Evolutionary conservation across 2,888 invertebrate genomes (phyloP).

Genomic region (Athalia cordata): DNA sequence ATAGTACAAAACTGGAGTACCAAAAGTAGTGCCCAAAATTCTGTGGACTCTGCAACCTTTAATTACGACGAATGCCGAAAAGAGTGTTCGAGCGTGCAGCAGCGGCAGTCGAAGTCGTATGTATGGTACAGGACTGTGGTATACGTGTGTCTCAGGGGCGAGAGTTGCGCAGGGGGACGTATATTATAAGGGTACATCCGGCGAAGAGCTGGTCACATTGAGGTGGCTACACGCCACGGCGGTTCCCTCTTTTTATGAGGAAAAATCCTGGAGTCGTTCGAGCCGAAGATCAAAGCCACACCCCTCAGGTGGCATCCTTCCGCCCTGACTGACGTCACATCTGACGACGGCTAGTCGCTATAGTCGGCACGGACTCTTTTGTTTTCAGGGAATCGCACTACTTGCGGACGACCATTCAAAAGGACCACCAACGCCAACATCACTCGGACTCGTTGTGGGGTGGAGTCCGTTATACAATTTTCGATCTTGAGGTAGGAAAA

Average conservation of each 20-base stretch:
- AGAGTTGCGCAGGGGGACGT: constrained; percentile 6
- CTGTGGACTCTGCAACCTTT: constrained; percentile 36
- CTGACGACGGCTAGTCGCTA: background rate
- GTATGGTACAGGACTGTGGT: too few species aligned
- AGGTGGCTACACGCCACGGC: background rate
- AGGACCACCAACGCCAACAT: constrained; percentile 38
- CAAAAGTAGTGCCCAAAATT: constrained; percentile 23
- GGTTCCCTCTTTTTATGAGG: constrained; percentile 30
- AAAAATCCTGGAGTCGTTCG: constrained; percentile 36
- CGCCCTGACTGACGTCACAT: constrained; percentile 53
- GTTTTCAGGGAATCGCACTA: constrained; percentile 22
- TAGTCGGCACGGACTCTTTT: constrained; percentile 32
- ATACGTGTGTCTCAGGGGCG: background rate
- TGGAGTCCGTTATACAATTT: background rate
- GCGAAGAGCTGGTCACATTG: too few species aligned
- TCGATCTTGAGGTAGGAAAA: background rate
- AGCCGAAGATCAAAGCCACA: constrained; percentile 60
- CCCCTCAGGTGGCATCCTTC: constrained; percentile 66
- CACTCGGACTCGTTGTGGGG: background rate
- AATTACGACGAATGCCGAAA: constrained; percentile 44
- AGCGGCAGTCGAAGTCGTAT: too few species aligned
- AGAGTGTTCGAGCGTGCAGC: constrained; percentile 33
- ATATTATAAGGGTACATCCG: background rate
- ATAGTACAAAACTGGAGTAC: constrained; percentile 30
- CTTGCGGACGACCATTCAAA: constrained; percentile 30